Evolutionary conservation across 2,888 invertebrate species (phyloP).

Genomic region (Tachystola acroxantha): DNA sequence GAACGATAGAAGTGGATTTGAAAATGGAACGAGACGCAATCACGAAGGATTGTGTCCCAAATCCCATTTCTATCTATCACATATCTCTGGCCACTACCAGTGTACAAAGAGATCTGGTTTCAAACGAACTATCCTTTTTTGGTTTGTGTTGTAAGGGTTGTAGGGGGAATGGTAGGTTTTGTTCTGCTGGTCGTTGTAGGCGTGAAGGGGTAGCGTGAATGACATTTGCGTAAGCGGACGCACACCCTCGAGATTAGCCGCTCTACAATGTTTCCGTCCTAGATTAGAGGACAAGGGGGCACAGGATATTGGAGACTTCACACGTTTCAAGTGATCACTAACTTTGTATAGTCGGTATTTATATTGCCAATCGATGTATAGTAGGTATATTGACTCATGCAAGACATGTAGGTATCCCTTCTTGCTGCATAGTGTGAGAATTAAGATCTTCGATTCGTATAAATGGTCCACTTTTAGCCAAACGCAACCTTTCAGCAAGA

Average conservation of each 20-base stretch:
- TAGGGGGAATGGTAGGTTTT: conserved; percentile 27
- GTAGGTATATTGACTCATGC: too few species aligned
- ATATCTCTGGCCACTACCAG: conserved; percentile 36
- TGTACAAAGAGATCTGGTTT: conserved; percentile 23
- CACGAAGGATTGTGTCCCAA: conserved; percentile 46
- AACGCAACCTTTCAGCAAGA: too few species aligned
- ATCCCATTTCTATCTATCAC: conserved; percentile 46
- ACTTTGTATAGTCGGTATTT: background rate
- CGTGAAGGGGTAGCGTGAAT: conserved; percentile 58
- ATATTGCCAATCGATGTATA: background rate
- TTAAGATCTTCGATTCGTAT: too few species aligned
- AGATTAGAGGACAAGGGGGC: conserved; percentile 1
- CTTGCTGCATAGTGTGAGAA: too few species aligned
- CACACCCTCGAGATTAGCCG: conserved; percentile 60
- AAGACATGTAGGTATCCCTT: too few species aligned
- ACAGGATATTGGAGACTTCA: conserved; percentile 2
- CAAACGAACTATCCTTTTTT: conserved; percentile 17
- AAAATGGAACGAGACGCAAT: conserved; percentile 54
- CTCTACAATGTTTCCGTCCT: conserved; percentile 25
- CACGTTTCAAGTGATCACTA: background rate
- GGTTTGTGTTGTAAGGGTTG: conserved; percentile 12
- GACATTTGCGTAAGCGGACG: conserved; percentile 62
- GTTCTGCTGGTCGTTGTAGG: conserved; percentile 27
- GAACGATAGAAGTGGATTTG: conserved; percentile 33
- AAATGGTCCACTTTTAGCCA: too few species aligned